These are phyloP conservation scores for Zenarchopterus dispar DNA, from an alignment of 2,797 vertebrate genomes.

Conservation along the genomic window DNA sequence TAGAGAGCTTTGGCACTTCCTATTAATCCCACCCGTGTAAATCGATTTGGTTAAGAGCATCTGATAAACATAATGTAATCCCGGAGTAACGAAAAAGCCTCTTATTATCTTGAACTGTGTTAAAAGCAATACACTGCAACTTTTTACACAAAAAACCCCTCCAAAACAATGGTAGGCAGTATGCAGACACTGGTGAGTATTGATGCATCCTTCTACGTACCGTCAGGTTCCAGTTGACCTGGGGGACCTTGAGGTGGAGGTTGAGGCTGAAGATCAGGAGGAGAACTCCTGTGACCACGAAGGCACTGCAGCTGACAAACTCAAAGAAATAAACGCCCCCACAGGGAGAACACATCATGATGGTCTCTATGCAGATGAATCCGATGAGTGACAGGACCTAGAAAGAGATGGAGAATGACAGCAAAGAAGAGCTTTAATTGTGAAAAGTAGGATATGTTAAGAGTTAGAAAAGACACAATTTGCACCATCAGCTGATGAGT, in stretches of 20 bases:
- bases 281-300: conserved; percentile 92
- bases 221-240: conserved; percentile 97
- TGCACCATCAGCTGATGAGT: conserved; percentile 10
- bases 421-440: conserved; percentile 2
- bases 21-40: too few relatives aligned
- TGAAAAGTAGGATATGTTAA: conserved; percentile 8
- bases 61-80: too few relatives aligned
- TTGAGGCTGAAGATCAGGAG: conserved; percentile 93
- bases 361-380: conserved; percentile 98
- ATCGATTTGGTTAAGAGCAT: too few relatives aligned
- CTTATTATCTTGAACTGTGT: neutral
- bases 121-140: neutral
- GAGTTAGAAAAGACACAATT: neutral
- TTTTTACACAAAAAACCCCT: too few relatives aligned
- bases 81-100: too few relatives aligned
- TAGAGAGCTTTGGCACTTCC: too few relatives aligned
- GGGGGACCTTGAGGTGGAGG: conserved; percentile 91
- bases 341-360: conserved; percentile 95
- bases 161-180: too few relatives aligned
- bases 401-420: conserved; percentile 8
- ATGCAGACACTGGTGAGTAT: neutral
- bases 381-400: conserved; percentile 91
- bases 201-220: conserved; percentile 77
- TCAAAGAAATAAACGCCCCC: conserved; percentile 98
- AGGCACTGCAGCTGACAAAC: conserved; percentile 97